Evolutionary conservation across 2,888 invertebrate genomes (phyloP).

Genomic region (Scelioninae gen. 2): DNA sequence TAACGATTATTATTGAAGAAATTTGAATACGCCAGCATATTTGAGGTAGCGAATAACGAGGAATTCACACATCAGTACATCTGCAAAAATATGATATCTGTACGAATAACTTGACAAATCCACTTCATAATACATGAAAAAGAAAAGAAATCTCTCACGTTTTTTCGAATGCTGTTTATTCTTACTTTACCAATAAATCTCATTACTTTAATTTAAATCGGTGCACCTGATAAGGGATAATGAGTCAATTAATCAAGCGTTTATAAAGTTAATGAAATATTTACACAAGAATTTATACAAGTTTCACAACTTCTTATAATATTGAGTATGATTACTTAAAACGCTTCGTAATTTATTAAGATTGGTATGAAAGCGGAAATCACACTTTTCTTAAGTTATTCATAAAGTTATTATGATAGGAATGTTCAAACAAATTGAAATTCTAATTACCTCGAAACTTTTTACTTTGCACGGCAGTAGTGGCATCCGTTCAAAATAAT

Average conservation of each 20-base stretch:
- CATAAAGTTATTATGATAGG: conserved; percentile 11
- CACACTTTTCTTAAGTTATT: conserved; percentile 12
- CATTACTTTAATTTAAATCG: conserved; percentile 3
- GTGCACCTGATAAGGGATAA: no score
- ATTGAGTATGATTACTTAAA: not conserved
- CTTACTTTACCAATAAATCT: no score
- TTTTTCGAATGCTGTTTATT: no score
- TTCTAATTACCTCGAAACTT: conserved; percentile 10
- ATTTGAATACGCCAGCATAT: no score
- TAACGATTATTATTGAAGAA: no score
- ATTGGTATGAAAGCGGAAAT: not conserved
- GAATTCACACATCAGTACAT: no score
- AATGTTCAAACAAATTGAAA: conserved; percentile 13
- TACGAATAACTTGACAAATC: no score
- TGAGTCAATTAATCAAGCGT: no score
- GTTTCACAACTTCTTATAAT: not conserved
- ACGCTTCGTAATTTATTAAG: conserved; percentile 2
- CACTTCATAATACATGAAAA: no score
- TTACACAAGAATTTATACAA: not conserved
- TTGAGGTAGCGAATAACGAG: no score
- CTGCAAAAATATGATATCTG: no score
- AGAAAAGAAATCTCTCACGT: no score
- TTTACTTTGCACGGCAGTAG: conserved; percentile 7
- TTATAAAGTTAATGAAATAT: not conserved
- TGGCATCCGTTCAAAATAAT: conserved; percentile 3